phyloP scores from a whole-genome alignment of 2,797 vertebrate genomes.

The Dermochelys coriacea region DNA sequence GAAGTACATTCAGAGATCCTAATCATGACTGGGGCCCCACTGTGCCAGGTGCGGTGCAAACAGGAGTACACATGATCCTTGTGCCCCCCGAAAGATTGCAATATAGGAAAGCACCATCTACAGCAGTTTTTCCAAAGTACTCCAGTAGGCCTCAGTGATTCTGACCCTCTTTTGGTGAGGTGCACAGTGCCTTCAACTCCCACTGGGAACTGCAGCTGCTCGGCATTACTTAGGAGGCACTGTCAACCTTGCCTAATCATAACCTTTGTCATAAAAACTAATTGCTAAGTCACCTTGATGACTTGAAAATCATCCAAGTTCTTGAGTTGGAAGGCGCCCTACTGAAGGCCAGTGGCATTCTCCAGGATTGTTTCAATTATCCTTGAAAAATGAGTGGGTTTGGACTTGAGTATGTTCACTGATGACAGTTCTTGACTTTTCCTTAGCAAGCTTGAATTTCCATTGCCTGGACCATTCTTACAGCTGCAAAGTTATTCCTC shows the following conservation, averaged over 20 bases:
- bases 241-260: background rate
- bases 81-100: background rate
- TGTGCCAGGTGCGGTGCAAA: background rate
- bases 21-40: background rate
- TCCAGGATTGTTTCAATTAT: rapidly evolving
- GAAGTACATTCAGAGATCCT: background rate
- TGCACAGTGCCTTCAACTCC: rapidly evolving
- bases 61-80: rapidly evolving
- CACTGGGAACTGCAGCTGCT: rapidly evolving
- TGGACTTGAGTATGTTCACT: background rate
- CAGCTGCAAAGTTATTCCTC: background rate
- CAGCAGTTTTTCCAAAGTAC: background rate
- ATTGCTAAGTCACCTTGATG: background rate
- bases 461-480: rapidly evolving
- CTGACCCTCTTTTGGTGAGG: background rate
- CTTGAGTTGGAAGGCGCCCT: rapidly evolving
- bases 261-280: background rate
- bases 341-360: background rate
- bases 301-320: background rate
- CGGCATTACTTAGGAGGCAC: rapidly evolving
- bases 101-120: background rate
- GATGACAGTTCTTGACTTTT: rapidly evolving
- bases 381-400: rapidly evolving
- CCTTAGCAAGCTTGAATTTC: rapidly evolving
- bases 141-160: background rate